These are phyloP conservation scores for Triplophysa tibetana DNA, from an alignment of 2,113 vertebrate genomes.

Conservation along the genomic window DNA sequence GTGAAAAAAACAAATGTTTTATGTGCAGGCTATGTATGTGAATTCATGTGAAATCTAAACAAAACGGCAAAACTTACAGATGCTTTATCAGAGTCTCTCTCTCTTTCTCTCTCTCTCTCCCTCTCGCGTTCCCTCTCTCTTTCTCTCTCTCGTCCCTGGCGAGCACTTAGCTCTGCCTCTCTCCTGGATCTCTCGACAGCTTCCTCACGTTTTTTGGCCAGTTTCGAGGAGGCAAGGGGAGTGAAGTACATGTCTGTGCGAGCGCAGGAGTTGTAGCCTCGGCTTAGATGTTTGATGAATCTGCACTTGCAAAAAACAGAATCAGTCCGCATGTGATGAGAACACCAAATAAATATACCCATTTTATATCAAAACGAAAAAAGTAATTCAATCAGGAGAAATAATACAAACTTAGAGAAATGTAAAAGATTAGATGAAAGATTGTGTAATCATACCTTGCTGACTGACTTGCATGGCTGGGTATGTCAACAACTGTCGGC, in stretches of 20 bases:
- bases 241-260: constrained; percentile 94
- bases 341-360: too few species aligned
- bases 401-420: too few species aligned
- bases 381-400: too few species aligned
- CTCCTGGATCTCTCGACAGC: constrained; percentile 87
- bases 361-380: too few species aligned
- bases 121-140: constrained; percentile 87
- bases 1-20: too few species aligned
- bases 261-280: constrained; percentile 93
- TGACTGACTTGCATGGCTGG: constrained; percentile 94
- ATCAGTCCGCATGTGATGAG: too few species aligned
- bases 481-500: constrained; percentile 87
- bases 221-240: constrained; percentile 89
- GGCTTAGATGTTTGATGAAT: constrained; percentile 95
- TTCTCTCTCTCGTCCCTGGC: constrained; percentile 90
- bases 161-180: constrained; percentile 88
- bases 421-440: not conserved
- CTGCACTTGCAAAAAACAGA: constrained; percentile 62
- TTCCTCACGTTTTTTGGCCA: constrained; percentile 97
- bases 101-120: constrained; percentile 87
- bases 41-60: not conserved
- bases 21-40: not conserved
- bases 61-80: constrained; percentile 35
- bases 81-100: constrained; percentile 72
- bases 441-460: constrained; percentile 79